These are phyloP conservation scores for Tridacna gigas DNA, from an alignment of 2,888 invertebrate genomes.

Conservation along the genomic window DNA sequence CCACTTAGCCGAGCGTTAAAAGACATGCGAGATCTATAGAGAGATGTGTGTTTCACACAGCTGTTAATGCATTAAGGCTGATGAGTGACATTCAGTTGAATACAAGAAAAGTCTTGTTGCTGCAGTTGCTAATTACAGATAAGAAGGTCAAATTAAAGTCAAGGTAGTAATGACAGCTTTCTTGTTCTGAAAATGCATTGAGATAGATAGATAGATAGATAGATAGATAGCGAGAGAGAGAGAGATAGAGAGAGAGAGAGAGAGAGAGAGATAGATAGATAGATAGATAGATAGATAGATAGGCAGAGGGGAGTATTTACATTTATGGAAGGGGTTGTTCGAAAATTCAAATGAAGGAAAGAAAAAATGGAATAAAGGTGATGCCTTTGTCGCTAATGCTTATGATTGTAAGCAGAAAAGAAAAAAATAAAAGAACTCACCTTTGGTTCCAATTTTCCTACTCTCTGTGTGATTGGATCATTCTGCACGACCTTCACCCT, in stretches of 20 bases:
- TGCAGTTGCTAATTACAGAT: neutral
- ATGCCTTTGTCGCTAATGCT: neutral
- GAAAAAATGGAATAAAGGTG: neutral
- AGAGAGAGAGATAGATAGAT: too few species aligned
- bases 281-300: too few species aligned
- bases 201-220: too few species aligned
- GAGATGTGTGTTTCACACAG: constrained; percentile 10
- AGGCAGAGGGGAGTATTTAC: too few species aligned
- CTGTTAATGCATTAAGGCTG: constrained; percentile 16
- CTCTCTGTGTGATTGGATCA: constrained; percentile 83
- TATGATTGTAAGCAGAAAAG: neutral
- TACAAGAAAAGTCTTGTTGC: constrained; percentile 7
- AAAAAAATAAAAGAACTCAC: too few species aligned
- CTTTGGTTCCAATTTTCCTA: constrained; percentile 83
- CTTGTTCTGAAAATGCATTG: neutral
- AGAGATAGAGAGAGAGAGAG: too few species aligned
- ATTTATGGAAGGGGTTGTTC: too few species aligned
- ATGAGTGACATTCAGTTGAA: constrained; percentile 15
- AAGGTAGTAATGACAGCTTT: neutral
- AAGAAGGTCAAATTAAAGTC: neutral
- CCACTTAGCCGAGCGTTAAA: constrained; percentile 14
- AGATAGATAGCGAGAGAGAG: too few species aligned
- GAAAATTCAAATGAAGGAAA: too few species aligned
- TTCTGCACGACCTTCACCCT: constrained; percentile 82
- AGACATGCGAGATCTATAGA: constrained; percentile 3